phyloP scores from a whole-genome alignment of 2,113 vertebrate genomes.

The Daphoenositta chrysoptera region DNA sequence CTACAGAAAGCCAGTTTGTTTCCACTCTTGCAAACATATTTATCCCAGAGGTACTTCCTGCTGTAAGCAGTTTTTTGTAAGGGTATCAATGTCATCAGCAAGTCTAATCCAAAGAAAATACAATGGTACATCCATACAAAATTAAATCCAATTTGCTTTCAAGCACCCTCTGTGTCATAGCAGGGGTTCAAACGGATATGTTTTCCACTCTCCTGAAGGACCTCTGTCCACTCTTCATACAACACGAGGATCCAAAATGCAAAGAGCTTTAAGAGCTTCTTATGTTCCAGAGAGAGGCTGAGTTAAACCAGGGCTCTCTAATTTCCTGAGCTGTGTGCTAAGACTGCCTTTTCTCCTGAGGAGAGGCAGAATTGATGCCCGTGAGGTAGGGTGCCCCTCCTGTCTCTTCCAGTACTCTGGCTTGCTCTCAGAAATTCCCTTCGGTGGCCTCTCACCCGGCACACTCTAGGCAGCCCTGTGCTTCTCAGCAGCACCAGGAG shows the following conservation, averaged over 20 bases:
- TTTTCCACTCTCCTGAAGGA: neutral
- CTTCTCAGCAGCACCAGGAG: neutral
- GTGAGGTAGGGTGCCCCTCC: neutral
- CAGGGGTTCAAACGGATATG: neutral
- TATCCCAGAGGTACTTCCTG: neutral
- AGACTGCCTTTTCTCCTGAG: neutral
- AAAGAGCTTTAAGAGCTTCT: neutral
- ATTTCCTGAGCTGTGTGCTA: neutral
- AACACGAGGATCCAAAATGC: rapidly evolving
- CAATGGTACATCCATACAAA: neutral
- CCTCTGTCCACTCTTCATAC: neutral
- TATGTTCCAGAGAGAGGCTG: neutral
- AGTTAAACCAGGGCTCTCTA: neutral
- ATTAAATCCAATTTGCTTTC: neutral
- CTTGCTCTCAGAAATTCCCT: neutral
- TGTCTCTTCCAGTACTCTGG: neutral
- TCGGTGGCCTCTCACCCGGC: rapidly evolving
- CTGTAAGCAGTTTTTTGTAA: neutral
- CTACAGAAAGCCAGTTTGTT: neutral
- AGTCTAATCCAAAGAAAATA: neutral
- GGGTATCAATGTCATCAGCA: neutral
- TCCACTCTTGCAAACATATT: neutral
- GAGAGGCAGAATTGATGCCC: neutral
- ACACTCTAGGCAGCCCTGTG: neutral
- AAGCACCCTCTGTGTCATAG: neutral